These are phyloP conservation scores for Ephydatia muelleri DNA, from an alignment of 37 sponge, comb jelly and placozoan species.

Conservation along the genomic window DNA sequence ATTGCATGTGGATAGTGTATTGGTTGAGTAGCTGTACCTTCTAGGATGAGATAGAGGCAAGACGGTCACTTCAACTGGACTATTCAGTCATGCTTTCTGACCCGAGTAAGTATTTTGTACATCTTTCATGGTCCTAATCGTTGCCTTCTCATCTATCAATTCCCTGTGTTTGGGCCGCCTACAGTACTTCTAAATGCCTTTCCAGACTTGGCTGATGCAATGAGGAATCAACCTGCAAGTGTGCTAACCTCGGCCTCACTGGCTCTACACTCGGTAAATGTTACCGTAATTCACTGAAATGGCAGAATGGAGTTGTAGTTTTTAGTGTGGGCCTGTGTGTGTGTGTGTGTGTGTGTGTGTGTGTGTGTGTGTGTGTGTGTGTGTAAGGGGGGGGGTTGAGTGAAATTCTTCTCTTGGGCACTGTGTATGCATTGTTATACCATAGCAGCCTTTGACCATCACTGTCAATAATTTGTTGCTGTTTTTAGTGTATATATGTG, in stretches of 20 bases:
- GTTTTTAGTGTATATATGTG: no score
- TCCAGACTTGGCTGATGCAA: slow-evolving; percentile 24
- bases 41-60: slow-evolving; percentile 57
- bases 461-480: no score
- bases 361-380: neutral
- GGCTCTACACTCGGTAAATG: slow-evolving; percentile 56
- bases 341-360: no score
- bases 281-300: neutral
- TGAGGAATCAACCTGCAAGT: slow-evolving; percentile 51
- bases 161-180: neutral
- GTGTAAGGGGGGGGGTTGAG: neutral
- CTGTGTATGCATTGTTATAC: neutral
- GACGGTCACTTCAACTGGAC: slow-evolving; percentile 49
- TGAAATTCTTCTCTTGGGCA: neutral
- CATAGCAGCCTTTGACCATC: neutral
- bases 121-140: neutral
- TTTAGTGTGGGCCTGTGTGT: no score
- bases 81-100: slow-evolving; percentile 33
- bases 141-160: neutral
- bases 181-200: neutral
- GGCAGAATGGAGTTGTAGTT: no score
- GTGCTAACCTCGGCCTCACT: slow-evolving; percentile 57
- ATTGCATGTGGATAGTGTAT: slow-evolving; percentile 2
- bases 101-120: slow-evolving; percentile 3
- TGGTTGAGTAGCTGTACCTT: neutral